Percentiles rank a stretch among this genome's conserved stretches.
Conservation (phyloP, 2,113 vertebrate species). For the Talpa occidentalis region DNA sequence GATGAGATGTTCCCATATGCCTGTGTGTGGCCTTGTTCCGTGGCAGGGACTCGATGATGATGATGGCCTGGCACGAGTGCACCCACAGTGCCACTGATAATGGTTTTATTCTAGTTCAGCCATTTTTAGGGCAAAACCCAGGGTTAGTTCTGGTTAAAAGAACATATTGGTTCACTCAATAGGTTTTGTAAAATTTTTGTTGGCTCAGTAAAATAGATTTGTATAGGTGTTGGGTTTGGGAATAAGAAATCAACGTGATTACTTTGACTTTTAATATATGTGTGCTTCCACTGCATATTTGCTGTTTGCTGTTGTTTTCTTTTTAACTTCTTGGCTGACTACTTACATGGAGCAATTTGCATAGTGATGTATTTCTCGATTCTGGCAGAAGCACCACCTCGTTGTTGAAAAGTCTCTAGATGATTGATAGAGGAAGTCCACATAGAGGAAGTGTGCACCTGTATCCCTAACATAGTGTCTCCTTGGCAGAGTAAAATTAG, state of each 20-base stretch:
- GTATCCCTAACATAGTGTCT: background rate
- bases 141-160: conserved; percentile 35
- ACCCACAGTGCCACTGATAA: background rate
- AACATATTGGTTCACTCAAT: background rate
- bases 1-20: background rate
- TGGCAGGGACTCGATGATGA: background rate
- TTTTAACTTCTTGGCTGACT: conserved; percentile 40
- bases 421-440: conserved; percentile 47
- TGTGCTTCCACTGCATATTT: conserved; percentile 26
- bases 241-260: conserved; percentile 13
- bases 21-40: background rate
- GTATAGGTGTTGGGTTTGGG: conserved; percentile 35
- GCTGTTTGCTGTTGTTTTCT: conserved; percentile 51
- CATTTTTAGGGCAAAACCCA: background rate
- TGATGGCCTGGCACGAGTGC: background rate
- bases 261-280: conserved; percentile 55
- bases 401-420: background rate
- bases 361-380: conserved; percentile 26
- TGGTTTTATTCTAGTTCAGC: conserved; percentile 30
- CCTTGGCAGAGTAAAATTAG: conserved; percentile 93
- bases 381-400: conserved; percentile 21
- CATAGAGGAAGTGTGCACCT: background rate
- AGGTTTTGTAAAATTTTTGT: conserved; percentile 49
- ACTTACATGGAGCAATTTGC: background rate
- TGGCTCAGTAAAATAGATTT: conserved; percentile 39